Conservation (phyloP, 2,888 invertebrate genomes). For the Eupithecia insigniata region DNA sequence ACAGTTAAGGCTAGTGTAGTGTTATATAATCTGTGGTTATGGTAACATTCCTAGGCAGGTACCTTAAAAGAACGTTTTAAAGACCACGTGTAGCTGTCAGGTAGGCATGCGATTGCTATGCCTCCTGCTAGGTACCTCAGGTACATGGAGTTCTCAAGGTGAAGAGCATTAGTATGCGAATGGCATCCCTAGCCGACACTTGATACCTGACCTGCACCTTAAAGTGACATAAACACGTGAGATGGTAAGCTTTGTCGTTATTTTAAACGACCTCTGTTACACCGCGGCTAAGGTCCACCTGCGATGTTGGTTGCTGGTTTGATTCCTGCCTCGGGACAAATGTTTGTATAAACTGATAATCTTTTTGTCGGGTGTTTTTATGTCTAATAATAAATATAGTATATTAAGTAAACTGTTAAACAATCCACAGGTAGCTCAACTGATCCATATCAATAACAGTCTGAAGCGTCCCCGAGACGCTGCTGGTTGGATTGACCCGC, state of each 20-base stretch:
- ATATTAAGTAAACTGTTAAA: no score
- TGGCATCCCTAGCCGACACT: conserved; percentile 57
- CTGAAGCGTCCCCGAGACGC: no score
- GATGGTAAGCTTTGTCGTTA: conserved; percentile 1
- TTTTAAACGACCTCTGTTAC: not conserved
- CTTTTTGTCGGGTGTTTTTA: not conserved
- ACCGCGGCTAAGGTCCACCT: not conserved
- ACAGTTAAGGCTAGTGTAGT: no score
- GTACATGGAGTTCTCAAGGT: conserved; percentile 57
- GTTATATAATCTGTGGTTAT: no score
- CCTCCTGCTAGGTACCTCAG: conserved; percentile 10
- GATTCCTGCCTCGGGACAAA: not conserved
- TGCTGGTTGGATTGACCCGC: no score
- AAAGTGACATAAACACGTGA: conserved; percentile 47
- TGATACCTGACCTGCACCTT: conserved; percentile 61
- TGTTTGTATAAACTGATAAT: not conserved
- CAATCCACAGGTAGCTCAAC: no score
- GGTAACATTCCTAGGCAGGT: not conserved
- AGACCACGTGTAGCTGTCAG: conserved; percentile 33
- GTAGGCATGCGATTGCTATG: not conserved
- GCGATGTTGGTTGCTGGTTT: not conserved
- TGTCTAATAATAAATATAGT: no score
- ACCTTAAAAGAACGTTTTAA: conserved; percentile 2
- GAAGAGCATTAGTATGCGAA: conserved; percentile 75
- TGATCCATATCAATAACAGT: no score